Evolutionary conservation across 2,888 invertebrate genomes (phyloP).

Genomic region (Tetheella fluctuosa): DNA sequence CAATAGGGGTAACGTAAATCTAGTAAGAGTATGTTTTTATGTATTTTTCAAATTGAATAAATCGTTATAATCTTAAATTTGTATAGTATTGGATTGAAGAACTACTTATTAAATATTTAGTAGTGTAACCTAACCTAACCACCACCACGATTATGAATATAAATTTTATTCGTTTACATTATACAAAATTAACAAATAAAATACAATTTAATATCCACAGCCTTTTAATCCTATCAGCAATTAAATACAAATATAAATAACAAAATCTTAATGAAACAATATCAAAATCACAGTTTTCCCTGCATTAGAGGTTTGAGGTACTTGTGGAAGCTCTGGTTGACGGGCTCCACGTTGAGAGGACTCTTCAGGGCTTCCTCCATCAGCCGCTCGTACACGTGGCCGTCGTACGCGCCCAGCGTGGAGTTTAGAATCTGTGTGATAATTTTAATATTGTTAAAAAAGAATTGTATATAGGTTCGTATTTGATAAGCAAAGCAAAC

Average conservation of each 20-base stretch:
- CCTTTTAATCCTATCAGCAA: not conserved
- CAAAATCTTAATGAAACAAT: constrained; percentile 3
- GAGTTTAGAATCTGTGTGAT: constrained; percentile 83
- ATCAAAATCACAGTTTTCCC: constrained; percentile 84
- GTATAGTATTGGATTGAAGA: no score
- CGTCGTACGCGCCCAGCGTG: constrained; percentile 91
- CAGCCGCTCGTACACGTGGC: constrained; percentile 91
- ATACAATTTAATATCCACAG: not conserved
- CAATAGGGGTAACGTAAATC: no score
- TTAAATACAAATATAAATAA: not conserved
- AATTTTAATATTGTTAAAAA: constrained; percentile 14
- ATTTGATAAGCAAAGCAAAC: no score
- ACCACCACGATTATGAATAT: no score
- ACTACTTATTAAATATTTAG: no score
- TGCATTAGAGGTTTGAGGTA: constrained; percentile 90
- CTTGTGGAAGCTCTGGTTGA: constrained; percentile 88
- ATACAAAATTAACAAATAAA: no score
- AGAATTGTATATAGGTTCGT: no score
- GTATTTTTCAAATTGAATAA: no score
- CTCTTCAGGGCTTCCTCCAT: constrained; percentile 91
- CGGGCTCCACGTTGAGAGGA: constrained; percentile 90
- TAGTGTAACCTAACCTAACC: no score
- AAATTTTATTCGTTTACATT: no score
- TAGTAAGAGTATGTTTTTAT: no score
- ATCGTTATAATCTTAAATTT: no score